phyloP scores from a whole-genome alignment of 2,888 invertebrate genomes.

The Coenonympha arcania region DNA sequence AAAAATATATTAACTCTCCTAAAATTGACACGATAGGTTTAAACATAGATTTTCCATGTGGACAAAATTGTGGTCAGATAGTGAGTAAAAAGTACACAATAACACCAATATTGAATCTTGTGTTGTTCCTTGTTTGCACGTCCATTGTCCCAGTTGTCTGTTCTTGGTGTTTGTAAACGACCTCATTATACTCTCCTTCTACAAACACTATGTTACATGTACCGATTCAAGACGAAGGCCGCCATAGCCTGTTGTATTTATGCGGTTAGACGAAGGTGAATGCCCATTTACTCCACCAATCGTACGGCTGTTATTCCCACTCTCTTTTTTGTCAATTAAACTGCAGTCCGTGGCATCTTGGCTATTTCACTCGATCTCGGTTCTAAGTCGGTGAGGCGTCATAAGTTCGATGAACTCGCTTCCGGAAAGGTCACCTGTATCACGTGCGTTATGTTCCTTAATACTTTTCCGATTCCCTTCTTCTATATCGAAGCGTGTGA shows the following conservation, averaged over 20 bases:
- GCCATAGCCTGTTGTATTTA: constrained; percentile 42
- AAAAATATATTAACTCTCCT: too few species aligned
- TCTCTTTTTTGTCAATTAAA: constrained; percentile 38
- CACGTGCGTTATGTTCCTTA: constrained; percentile 7
- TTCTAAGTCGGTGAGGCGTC: constrained; percentile 22
- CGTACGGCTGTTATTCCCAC: constrained; percentile 37
- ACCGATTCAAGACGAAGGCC: constrained; percentile 33
- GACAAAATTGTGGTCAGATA: too few species aligned
- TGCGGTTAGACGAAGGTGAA: constrained; percentile 28
- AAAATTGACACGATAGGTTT: too few species aligned
- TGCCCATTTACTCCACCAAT: constrained; percentile 33
- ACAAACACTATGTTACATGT: constrained; percentile 39
- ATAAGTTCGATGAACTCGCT: constrained; percentile 31
- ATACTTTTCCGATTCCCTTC: background rate
- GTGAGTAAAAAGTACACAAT: too few species aligned
- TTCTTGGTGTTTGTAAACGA: constrained; percentile 60
- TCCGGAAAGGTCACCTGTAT: constrained; percentile 25
- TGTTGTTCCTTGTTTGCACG: constrained; percentile 7
- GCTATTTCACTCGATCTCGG: constrained; percentile 20
- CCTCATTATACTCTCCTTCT: constrained; percentile 51
- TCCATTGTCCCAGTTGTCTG: constrained; percentile 38
- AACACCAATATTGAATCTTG: background rate
- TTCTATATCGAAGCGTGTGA: constrained; percentile 14
- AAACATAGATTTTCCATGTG: too few species aligned
- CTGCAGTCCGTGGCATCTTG: constrained; percentile 26